Percentiles rank a stretch among this genome's conserved stretches.
Conservation (phyloP, 2,888 invertebrate species). For the Ommatoiulus sabulosus region DNA sequence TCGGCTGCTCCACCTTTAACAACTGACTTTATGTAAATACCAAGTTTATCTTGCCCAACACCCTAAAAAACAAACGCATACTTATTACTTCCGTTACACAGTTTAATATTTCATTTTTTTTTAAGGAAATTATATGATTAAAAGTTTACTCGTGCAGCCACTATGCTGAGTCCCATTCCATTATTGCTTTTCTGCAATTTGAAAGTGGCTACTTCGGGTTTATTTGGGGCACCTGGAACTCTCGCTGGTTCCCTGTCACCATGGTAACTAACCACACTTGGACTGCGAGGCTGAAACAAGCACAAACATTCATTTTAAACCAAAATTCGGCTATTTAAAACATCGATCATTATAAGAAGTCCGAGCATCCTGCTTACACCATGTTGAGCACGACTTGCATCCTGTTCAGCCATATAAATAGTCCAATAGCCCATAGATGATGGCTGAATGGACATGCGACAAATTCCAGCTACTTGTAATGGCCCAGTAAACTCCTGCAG, state of each 20-base stretch:
- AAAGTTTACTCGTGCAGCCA: constrained; percentile 87
- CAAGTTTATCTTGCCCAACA: constrained; percentile 83
- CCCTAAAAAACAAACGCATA: constrained; percentile 71
- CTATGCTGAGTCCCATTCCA: constrained; percentile 98
- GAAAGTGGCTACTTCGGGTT: constrained; percentile 85
- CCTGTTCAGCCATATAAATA: constrained; percentile 81
- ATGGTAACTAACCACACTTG: constrained; percentile 58
- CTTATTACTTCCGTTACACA: background rate
- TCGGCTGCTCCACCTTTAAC: constrained; percentile 79
- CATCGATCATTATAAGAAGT: background rate
- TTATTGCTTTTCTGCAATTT: constrained; percentile 93
- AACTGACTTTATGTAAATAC: constrained; percentile 99
- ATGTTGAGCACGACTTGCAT: constrained; percentile 57
- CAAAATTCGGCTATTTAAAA: background rate
- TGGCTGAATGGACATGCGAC: constrained; percentile 89
- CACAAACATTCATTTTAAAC: background rate
- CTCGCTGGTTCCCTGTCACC: constrained; percentile 58
- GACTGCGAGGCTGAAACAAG: constrained; percentile 56
- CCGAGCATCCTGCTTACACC: constrained; percentile 35
- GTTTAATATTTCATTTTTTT: too few relatives aligned
- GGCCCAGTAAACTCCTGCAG: constrained; percentile 88
- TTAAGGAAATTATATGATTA: background rate
- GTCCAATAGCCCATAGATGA: constrained; percentile 95
- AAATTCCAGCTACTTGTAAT: constrained; percentile 85
- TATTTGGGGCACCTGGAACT: constrained; percentile 67